Evolutionary conservation across 2,113 vertebrate genomes (phyloP).

Genomic region (Clarias magur): DNA sequence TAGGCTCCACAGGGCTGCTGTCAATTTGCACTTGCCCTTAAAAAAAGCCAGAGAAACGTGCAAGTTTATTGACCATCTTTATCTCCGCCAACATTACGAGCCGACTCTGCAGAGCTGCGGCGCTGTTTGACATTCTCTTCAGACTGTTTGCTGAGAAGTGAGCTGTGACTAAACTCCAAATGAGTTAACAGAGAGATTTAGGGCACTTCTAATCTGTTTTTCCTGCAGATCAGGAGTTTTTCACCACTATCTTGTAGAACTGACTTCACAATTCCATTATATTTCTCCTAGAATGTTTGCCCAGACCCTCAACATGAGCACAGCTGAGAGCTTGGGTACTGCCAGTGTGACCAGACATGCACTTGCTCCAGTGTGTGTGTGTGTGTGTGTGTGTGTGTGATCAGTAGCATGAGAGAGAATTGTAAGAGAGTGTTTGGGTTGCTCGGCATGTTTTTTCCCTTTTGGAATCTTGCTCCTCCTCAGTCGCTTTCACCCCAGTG

Average conservation of each 20-base stretch:
- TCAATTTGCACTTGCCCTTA: slow-evolving; percentile 40
- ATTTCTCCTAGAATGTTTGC: slow-evolving; percentile 71
- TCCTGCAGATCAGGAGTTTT: slow-evolving; percentile 62
- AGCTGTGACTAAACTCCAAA: slow-evolving; percentile 71
- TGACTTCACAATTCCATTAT: slow-evolving; percentile 56
- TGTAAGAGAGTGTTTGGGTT: slow-evolving; percentile 57
- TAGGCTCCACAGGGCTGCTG: slow-evolving; percentile 27
- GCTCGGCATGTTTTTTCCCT: slow-evolving; percentile 35
- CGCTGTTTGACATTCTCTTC: slow-evolving; percentile 71
- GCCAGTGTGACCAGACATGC: slow-evolving; percentile 25
- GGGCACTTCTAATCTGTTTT: slow-evolving; percentile 72
- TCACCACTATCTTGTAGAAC: slow-evolving; percentile 57
- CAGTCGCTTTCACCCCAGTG: slow-evolving; percentile 37
- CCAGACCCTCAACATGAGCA: slow-evolving; percentile 67
- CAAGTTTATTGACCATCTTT: slow-evolving; percentile 52
- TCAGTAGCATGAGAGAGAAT: slow-evolving; percentile 42
- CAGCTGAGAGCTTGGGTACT: slow-evolving; percentile 61
- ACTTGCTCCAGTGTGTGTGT: slow-evolving; percentile 23
- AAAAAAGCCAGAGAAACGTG: slow-evolving; percentile 48
- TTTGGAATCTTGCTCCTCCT: slow-evolving; percentile 35
- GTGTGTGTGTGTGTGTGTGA: slow-evolving; percentile 11
- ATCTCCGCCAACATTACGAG: slow-evolving; percentile 52
- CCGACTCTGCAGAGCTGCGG: slow-evolving; percentile 48
- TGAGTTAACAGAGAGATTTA: slow-evolving; percentile 62
- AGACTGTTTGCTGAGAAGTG: slow-evolving; percentile 69